Evolutionary conservation across 2,888 invertebrate genomes (phyloP).

Genomic region (Lepidochitona cinerea): DNA sequence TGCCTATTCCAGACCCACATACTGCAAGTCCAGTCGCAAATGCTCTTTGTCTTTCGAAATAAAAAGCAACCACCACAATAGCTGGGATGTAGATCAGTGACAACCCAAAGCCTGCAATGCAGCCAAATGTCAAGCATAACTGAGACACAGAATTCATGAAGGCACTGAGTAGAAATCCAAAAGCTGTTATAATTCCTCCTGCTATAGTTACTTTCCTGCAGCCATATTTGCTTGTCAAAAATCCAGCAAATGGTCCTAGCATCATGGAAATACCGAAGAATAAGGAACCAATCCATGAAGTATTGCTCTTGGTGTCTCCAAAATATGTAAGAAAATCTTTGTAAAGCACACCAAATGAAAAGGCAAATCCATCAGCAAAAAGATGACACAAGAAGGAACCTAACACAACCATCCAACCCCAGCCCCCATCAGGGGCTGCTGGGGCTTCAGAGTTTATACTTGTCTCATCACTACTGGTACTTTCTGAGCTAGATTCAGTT

Average conservation of each 20-base stretch:
- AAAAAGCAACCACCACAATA: slow-evolving; percentile 68
- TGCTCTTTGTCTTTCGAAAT: slow-evolving; percentile 69
- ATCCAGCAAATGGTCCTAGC: slow-evolving; percentile 68
- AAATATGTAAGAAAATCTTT: slow-evolving; percentile 89
- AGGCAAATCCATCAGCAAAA: slow-evolving; percentile 93
- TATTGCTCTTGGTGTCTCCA: slow-evolving; percentile 86
- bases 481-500: slow-evolving; percentile 2
- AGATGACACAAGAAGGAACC: slow-evolving; percentile 91
- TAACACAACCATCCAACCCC: slow-evolving; percentile 93
- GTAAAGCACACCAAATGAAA: slow-evolving; percentile 92
- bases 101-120: slow-evolving; percentile 67
- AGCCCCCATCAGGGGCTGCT: slow-evolving; percentile 84
- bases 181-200: slow-evolving; percentile 63
- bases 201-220: slow-evolving; percentile 64
- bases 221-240: slow-evolving; percentile 66
- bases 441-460: slow-evolving; percentile 44
- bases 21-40: slow-evolving; percentile 69
- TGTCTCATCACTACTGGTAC: slow-evolving; percentile 31
- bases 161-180: slow-evolving; percentile 62
- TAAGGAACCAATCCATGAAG: slow-evolving; percentile 90
- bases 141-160: slow-evolving; percentile 59
- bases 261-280: slow-evolving; percentile 91
- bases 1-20: slow-evolving; percentile 69
- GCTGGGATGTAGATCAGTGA: slow-evolving; percentile 69
- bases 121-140: slow-evolving; percentile 67